Percentiles rank a stretch among this genome's conserved stretches.
Conservation (phyloP, 2,113 vertebrate genomes). For the Toxotes jaculatrix region DNA sequence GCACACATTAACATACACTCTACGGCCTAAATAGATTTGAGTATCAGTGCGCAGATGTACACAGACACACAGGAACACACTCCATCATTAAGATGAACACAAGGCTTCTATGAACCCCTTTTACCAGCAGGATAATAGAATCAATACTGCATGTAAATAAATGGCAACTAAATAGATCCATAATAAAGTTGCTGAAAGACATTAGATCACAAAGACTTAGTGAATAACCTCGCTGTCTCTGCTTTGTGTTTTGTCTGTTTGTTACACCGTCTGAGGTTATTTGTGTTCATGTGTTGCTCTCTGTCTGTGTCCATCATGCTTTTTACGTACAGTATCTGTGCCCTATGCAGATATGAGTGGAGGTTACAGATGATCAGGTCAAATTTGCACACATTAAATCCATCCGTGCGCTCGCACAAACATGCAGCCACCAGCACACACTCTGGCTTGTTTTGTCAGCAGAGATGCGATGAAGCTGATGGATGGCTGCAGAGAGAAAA, state of each 20-base stretch:
- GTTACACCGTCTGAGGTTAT: constrained; percentile 6
- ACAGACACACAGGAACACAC: constrained; percentile 60
- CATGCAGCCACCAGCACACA: constrained; percentile 5
- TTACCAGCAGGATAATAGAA: constrained; percentile 76
- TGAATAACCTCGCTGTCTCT: constrained; percentile 4
- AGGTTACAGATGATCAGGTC: constrained; percentile 23
- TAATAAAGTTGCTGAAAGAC: constrained; percentile 64
- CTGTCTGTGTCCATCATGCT: constrained; percentile 17
- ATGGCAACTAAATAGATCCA: constrained; percentile 69
- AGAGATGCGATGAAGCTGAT: constrained; percentile 79
- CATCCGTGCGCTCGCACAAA: constrained; percentile 8
- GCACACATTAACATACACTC: constrained; percentile 71
- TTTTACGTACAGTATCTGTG: background rate
- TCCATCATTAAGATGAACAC: constrained; percentile 73
- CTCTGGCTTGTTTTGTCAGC: constrained; percentile 52
- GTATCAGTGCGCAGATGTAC: constrained; percentile 37
- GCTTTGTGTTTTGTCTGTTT: constrained; percentile 24
- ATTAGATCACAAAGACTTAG: constrained; percentile 51
- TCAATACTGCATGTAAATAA: constrained; percentile 78
- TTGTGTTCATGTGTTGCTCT: constrained; percentile 4
- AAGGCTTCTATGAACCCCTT: constrained; percentile 62
- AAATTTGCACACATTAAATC: constrained; percentile 20
- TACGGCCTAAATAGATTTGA: constrained; percentile 69
- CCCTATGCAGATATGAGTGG: constrained; percentile 18
- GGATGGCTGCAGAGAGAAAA: constrained; percentile 74